A percentile compares a stretch with the other conserved stretches of the same genome.
phyloP scores from a whole-genome alignment of 1,140 invertebrate genomes.

The Acromyrmex heyeri region DNA sequence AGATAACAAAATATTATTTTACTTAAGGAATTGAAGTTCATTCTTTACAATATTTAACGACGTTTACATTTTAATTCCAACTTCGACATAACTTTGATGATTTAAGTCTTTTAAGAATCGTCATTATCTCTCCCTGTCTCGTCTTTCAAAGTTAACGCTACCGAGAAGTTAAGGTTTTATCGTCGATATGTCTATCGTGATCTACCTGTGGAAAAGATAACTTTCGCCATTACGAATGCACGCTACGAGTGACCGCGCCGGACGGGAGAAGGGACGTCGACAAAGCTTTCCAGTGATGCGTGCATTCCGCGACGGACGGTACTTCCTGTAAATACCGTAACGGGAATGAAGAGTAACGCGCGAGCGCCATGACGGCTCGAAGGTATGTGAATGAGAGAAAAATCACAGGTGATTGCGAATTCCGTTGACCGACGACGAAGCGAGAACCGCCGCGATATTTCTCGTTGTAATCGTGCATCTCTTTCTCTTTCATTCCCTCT shows the following conservation, averaged over 20 bases:
- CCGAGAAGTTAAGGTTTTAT: constrained; percentile 8
- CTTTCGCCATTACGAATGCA: constrained; percentile 51
- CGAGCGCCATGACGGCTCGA: not conserved
- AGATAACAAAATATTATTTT: too few species aligned
- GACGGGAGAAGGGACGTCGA: not conserved
- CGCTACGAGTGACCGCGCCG: not conserved
- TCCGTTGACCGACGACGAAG: constrained; percentile 25
- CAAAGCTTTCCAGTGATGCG: constrained; percentile 48
- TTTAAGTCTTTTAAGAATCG: not conserved
- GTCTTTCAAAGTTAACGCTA: not conserved
- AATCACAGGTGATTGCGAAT: constrained; percentile 27
- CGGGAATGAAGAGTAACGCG: constrained; percentile 29
- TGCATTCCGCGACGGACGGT: constrained; percentile 45
- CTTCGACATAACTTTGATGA: not conserved
- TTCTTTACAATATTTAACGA: too few species aligned
- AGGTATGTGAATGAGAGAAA: constrained; percentile 11
- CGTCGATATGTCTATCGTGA: not conserved
- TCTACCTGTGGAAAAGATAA: constrained; percentile 32
- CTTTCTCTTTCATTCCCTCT: not conserved
- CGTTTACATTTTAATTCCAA: not conserved
- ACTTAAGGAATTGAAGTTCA: too few species aligned
- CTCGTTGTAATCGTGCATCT: not conserved
- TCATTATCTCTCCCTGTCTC: not conserved
- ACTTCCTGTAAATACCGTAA: constrained; percentile 46
- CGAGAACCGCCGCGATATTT: constrained; percentile 6